phyloP scores from a whole-genome alignment of 2,113 vertebrate genomes.

The Vidua macroura region DNA sequence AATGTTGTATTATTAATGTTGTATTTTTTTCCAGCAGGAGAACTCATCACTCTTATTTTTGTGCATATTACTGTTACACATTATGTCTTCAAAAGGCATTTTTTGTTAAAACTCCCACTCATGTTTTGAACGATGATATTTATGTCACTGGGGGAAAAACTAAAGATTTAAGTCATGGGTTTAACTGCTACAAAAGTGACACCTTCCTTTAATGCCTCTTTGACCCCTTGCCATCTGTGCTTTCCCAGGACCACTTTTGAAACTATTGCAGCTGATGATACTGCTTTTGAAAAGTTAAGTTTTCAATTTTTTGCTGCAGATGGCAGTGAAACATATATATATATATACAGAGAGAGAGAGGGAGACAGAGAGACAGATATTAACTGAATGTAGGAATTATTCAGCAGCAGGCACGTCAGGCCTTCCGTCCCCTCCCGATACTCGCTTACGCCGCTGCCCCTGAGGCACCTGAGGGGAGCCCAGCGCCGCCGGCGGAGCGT shows the following conservation, averaged over 20 bases:
- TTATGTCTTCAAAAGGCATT: background rate
- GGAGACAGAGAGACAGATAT: background rate
- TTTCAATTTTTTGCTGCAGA: background rate
- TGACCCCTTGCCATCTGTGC: background rate
- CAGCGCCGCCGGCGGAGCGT: background rate
- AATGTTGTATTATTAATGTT: background rate
- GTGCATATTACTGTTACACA: background rate
- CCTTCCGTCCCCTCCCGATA: fast-evolving
- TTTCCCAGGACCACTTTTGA: background rate
- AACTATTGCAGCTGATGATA: background rate
- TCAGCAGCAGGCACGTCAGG: fast-evolving
- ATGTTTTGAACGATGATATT: background rate
- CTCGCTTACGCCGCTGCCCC: fast-evolving
- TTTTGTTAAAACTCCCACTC: background rate
- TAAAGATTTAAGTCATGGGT: background rate
- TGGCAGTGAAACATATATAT: background rate
- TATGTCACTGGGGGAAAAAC: background rate
- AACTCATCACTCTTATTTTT: background rate
- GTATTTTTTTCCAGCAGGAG: background rate
- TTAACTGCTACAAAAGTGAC: background rate
- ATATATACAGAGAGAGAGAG: no score
- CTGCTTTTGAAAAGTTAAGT: background rate
- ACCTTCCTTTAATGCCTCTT: background rate
- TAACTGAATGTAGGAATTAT: background rate
- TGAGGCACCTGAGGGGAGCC: fast-evolving